These are phyloP conservation scores for Dallia pectoralis DNA, from an alignment of 2,797 vertebrate species.

Conservation along the genomic window DNA sequence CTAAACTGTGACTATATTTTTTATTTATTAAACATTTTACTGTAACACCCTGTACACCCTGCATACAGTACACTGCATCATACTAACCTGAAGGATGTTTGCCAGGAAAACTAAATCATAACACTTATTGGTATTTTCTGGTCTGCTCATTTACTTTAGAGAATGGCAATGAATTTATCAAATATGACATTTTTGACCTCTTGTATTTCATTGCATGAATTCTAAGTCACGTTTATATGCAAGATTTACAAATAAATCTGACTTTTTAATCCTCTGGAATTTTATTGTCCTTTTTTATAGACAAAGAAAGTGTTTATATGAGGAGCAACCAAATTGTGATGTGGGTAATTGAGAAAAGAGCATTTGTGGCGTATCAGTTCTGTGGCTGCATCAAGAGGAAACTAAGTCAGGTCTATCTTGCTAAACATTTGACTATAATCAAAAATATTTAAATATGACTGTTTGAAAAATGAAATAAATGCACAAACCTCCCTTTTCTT, in stretches of 20 bases:
- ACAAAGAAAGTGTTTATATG: background rate
- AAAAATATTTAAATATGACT: background rate
- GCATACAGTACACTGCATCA: background rate
- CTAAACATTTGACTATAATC: background rate
- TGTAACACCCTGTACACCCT: background rate
- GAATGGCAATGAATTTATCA: background rate
- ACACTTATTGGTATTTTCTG: background rate
- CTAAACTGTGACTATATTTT: no score
- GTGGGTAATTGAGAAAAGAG: background rate
- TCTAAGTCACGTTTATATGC: background rate
- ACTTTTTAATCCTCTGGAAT: background rate
- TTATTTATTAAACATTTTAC: no score
- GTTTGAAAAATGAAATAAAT: background rate
- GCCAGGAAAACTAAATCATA: background rate
- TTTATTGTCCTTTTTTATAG: background rate
- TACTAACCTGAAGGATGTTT: background rate
- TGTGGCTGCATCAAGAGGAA: background rate
- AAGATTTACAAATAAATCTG: background rate
- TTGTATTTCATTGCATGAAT: background rate
- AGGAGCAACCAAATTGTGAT: background rate
- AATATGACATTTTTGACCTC: background rate
- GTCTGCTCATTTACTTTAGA: background rate
- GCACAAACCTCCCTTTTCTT: background rate
- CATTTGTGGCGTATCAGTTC: background rate
- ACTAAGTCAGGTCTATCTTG: background rate